Evolutionary conservation across 2,888 invertebrate genomes (phyloP), one percentile per base, ranked within the genome.

Genomic region (Peribatodes rhomboidaria): DNA sequence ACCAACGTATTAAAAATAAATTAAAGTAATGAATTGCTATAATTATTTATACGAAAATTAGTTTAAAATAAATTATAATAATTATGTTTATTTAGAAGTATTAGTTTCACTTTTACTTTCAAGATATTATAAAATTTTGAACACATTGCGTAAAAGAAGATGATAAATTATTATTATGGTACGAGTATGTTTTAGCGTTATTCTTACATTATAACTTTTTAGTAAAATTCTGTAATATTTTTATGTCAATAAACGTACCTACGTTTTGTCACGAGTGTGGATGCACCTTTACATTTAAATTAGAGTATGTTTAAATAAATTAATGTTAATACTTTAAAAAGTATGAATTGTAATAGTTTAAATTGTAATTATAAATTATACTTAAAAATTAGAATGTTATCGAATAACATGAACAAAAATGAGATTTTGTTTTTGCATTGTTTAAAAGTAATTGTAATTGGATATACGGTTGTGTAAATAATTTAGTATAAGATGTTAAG

Each of bases 381-480:
- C 66, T 56, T 61, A 66, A 71, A 71, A 61, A 47, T 52, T 76
- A 73, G 65, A 57, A 52, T 69, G 52, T 79, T 72, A 69, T 72
- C 61, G 67, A 64, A 71, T 73, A 71, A 71, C 65, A 76, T 71
- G 59, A 73, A 72, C 27, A 60, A 63, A 72, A 64, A 67, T 65
- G 66, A 63, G 6, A 27, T 27, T 27, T 71, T 69, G 72, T 73
- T 74, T 74, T 78, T 70, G 70, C 74, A 73, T 73, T 63, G 58
- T 67, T 69, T 79, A 77, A 74, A n/a, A 27, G 27, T 27, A 27
- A 27, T 77, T 65, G 44, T 72, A 79, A 71, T 67, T 73, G 76
- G 74, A 80, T 80, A 80, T 80, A 80, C 75, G 83, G 83, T 85
- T 86, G 83, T 89, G 89, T 90, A 89, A 79, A 90, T 88, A 89